Base-by-base conservation (phyloP, 2,797 vertebrate genomes). In the Oophaga sylvatica region DNA sequence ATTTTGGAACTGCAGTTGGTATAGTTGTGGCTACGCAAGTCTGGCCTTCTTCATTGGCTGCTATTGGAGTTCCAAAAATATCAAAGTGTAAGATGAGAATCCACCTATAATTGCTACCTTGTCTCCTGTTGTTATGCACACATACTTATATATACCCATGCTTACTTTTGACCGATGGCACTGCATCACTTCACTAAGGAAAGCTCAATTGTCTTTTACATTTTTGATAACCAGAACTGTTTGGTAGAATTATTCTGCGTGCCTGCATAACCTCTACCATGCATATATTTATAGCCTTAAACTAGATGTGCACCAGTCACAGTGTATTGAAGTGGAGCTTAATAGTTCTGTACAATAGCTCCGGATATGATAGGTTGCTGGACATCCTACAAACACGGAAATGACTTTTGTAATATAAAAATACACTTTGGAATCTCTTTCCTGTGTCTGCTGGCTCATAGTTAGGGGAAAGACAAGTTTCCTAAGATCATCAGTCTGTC, bases 381-480 rank as follows among this genome's bases (percentile, higher is more conserved):
- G 63, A 81, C 83, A 85, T 84, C 82, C 87, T 75, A 81, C 79
- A 65, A 65, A 48, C 62, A 60, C 57, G 87, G 87, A 88, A 88
- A 81, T 29, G 77, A 71, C 67, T 67, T 67, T 63, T 80, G 67
- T 71, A 45, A 85, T 88, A 73, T 88, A 81, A 88, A 84, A 85
- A 88, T 76, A 88, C 60, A 85, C 65, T 57, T 48, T 85, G 83
- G 67, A 85, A 80, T 53, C 83, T 75, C 68, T 88, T 85, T 88
- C 87, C 87, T 85, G 77, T 62, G 76, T 81, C 68, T 88, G 87
- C 87, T 81, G 83, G 83, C 77, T 71, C 45, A 59, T 9, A 26
- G 22, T 84, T 67, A 84, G 57, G 19, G 67, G 41, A 60, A 84
- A 73, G 8, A 35, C 19, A 26, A 4, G 20, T 65, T 85, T 83